Evolutionary conservation across 2,888 invertebrate genomes (phyloP).

Genomic region (Cheilosia pagana): DNA sequence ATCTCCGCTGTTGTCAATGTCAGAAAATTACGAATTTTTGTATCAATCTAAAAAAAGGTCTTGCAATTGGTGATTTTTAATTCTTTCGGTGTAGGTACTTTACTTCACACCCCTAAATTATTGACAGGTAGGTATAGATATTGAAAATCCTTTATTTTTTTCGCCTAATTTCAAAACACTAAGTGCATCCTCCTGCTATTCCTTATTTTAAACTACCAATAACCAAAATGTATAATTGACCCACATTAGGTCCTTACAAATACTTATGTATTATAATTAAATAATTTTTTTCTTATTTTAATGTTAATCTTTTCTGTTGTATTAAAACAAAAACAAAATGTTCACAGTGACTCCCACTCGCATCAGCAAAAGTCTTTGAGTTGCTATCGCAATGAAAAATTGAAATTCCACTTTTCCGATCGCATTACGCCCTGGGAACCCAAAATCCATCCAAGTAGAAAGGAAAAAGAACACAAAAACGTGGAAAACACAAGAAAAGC

Average conservation of each 20-base stretch:
- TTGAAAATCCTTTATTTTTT: too few relatives aligned
- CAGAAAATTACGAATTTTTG: too few relatives aligned
- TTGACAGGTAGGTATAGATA: too few relatives aligned
- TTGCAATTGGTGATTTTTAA: too few relatives aligned
- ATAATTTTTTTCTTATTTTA: background rate
- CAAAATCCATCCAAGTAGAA: conserved; percentile 55
- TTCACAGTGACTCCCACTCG: conserved; percentile 15
- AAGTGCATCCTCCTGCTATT: too few relatives aligned
- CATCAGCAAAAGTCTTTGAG: conserved; percentile 41
- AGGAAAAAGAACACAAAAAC: conserved; percentile 44
- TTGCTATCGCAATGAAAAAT: conserved; percentile 63
- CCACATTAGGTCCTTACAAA: background rate
- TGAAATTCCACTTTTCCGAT: conserved; percentile 71
- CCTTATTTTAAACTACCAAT: too few relatives aligned
- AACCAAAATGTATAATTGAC: too few relatives aligned
- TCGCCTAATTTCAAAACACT: too few relatives aligned
- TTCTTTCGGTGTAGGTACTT: too few relatives aligned
- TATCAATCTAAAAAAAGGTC: too few relatives aligned
- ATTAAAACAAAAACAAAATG: background rate
- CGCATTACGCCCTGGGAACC: conserved; percentile 59
- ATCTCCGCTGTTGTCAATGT: too few relatives aligned
- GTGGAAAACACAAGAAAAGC: conserved; percentile 37
- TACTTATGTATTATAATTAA: conserved; percentile 6
- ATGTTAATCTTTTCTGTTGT: background rate
- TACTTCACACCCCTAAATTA: too few relatives aligned